Evolutionary conservation across 1,140 invertebrate species (phyloP).

Genomic region (Drosophila setifemur): DNA sequence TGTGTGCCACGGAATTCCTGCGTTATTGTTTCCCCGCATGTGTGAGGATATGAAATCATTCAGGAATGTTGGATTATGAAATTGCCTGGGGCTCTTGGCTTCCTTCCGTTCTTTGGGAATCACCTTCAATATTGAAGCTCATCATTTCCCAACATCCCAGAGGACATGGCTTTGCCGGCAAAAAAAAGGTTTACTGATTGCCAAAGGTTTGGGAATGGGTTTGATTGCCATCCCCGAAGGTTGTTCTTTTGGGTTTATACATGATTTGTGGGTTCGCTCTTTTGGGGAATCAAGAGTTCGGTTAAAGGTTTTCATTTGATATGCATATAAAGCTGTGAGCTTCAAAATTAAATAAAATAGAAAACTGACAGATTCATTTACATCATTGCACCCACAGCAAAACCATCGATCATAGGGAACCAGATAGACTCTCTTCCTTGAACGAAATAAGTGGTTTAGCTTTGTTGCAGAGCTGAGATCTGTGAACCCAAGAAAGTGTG

Average conservation of each 20-base stretch:
- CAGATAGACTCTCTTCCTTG: conserved; percentile 17
- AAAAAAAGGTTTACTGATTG: conserved; percentile 17
- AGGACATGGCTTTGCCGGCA: conserved; percentile 12
- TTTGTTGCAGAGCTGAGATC: conserved; percentile 12
- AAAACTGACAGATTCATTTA: not conserved
- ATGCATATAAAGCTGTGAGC: too few species aligned
- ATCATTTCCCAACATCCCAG: conserved; percentile 14
- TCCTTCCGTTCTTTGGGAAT: not conserved
- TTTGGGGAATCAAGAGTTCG: too few species aligned
- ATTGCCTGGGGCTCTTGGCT: conserved; percentile 14
- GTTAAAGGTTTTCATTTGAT: too few species aligned
- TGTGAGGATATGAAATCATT: conserved; percentile 14
- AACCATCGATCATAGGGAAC: conserved; percentile 25
- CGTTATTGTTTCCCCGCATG: not conserved
- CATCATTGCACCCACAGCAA: conserved; percentile 3
- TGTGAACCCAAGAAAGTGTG: conserved; percentile 11
- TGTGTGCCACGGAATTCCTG: not conserved
- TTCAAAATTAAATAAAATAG: too few species aligned
- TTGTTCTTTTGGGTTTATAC: conserved; percentile 2
- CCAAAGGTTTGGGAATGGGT: conserved; percentile 23
- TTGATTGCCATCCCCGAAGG: conserved; percentile 26
- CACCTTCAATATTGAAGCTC: conserved; percentile 7
- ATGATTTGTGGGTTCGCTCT: conserved; percentile 5
- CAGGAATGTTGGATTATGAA: conserved; percentile 31
- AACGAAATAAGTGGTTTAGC: conserved; percentile 7